Conservation (phyloP, 2,888 invertebrate species). For the Liodrosophila aerea region DNA sequence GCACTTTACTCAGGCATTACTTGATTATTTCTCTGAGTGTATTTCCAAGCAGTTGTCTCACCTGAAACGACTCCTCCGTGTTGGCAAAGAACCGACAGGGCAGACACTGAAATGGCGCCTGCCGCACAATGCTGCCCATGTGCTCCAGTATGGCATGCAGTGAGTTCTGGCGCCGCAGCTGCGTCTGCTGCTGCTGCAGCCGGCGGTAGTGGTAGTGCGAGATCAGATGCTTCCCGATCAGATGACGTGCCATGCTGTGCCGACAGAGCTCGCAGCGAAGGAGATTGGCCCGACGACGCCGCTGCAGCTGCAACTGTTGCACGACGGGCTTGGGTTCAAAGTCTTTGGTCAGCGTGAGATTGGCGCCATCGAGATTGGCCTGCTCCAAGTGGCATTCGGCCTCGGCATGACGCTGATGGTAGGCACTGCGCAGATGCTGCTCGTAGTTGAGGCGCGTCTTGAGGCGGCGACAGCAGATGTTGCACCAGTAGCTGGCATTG, state of each 20-base stretch:
- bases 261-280: slow-evolving; percentile 89
- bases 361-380: slow-evolving; percentile 79
- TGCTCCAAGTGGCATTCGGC: slow-evolving; percentile 88
- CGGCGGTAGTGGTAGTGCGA: slow-evolving; percentile 93
- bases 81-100: slow-evolving; percentile 93
- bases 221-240: slow-evolving; percentile 92
- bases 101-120: slow-evolving; percentile 93
- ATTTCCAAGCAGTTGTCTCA: too few species aligned
- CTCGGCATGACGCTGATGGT: slow-evolving; percentile 87
- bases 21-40: too few species aligned
- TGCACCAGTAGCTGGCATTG: slow-evolving; percentile 87
- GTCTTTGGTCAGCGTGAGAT: slow-evolving; percentile 37
- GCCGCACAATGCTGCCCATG: slow-evolving; percentile 89
- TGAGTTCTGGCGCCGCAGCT: slow-evolving; percentile 54
- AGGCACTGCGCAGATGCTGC: slow-evolving; percentile 88
- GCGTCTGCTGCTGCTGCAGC: slow-evolving; percentile 83
- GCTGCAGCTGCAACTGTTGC: slow-evolving; percentile 37
- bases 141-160: slow-evolving; percentile 88
- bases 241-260: slow-evolving; percentile 86
- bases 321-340: slow-evolving; percentile 20
- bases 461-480: slow-evolving; percentile 89
- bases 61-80: slow-evolving; percentile 86
- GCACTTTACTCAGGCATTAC: too few species aligned
- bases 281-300: slow-evolving; percentile 85
- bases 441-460: slow-evolving; percentile 89